Evolutionary conservation across 2,888 invertebrate species (phyloP).

Genomic region (Stegophylla sp.): DNA sequence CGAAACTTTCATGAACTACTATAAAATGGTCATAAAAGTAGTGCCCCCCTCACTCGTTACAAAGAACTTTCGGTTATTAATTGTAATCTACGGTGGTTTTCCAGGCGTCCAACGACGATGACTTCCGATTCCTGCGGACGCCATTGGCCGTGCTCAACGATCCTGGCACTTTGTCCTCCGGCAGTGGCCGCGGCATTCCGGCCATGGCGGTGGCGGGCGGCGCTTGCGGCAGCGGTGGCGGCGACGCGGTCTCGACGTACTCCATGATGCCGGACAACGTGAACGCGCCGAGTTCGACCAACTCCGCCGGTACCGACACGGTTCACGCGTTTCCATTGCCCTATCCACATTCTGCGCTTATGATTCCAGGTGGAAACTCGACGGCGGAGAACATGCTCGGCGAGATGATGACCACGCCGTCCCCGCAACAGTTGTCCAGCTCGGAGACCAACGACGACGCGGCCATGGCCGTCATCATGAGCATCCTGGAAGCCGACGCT

Average conservation of each 20-base stretch:
- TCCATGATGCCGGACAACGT: constrained; percentile 66
- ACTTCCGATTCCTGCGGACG: constrained; percentile 6
- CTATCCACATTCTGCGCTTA: constrained; percentile 3
- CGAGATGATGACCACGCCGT: constrained; percentile 68
- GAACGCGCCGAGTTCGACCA: constrained; percentile 66
- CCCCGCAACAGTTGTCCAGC: constrained; percentile 64
- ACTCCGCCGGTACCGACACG: not conserved
- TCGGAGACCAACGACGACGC: constrained; percentile 85
- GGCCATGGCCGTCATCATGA: constrained; percentile 92
- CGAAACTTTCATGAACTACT: too few relatives aligned
- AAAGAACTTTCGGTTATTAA: too few relatives aligned
- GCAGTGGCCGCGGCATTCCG: not conserved
- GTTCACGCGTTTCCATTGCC: not conserved
- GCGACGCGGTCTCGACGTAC: constrained; percentile 62
- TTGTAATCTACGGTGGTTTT: too few relatives aligned
- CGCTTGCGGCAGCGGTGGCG: not conserved
- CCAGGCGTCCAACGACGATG: constrained; percentile 18
- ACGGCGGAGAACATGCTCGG: constrained; percentile 68
- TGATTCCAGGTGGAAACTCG: constrained; percentile 44
- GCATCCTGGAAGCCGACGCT: constrained; percentile 85
- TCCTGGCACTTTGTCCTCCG: constrained; percentile 9
- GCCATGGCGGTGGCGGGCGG: not conserved
- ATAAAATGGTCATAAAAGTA: too few relatives aligned
- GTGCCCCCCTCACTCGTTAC: too few relatives aligned
- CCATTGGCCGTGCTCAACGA: constrained; percentile 12